Evolutionary conservation across 2,113 vertebrate species (phyloP), one percentile per base, ranked within the genome.

Genomic region (Gnathonemus echidnorhynchus): DNA sequence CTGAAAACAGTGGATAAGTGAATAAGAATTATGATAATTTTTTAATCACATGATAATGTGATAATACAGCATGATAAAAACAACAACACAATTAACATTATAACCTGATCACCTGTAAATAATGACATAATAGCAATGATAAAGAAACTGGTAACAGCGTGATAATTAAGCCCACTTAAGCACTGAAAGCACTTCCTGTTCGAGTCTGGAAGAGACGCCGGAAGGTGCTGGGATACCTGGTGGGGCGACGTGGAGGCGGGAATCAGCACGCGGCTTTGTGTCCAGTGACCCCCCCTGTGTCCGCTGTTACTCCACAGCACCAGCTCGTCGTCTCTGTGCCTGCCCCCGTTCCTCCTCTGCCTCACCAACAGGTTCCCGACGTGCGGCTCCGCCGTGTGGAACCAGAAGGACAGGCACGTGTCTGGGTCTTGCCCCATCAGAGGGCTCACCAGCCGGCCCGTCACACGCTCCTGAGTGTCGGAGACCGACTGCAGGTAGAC

Each of bases 371-470:
- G 96, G 0, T 95, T 95, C 62, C 97, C 97, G 0, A 95, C 95
- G 0, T 97, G 97, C 0, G 96, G 95, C 0, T 96, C 97, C 0
- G 94, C 94, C 95, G 98, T 97, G 93, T 97, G 97, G 87, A 99
- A 99, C 98, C 98, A 99, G 95, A 99, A 99, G 1, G 97, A 98
- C 96, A 99, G 95, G 93, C 98, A 99, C 91, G 98, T 96, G 53
- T 97, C 96, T 0, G 95, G 92, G 90, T 95, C 96, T 42, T 95
- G 94, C 0, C 96, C 95, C 7, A 94, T 95, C 86, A 99, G 91
- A 0, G 96, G 96, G 93, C 98, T 99, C 93, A 95, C 95, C 92
- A 97, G 94, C 0, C 96, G 95, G 39, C 95, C 97, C 5, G 96
- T 95, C 90, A 95, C 96, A 74, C 95, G 95, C 90, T 95, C 96